These are phyloP conservation scores for Mycalesis mineus DNA, from an alignment of 2,888 invertebrate species.

Conservation along the genomic window DNA sequence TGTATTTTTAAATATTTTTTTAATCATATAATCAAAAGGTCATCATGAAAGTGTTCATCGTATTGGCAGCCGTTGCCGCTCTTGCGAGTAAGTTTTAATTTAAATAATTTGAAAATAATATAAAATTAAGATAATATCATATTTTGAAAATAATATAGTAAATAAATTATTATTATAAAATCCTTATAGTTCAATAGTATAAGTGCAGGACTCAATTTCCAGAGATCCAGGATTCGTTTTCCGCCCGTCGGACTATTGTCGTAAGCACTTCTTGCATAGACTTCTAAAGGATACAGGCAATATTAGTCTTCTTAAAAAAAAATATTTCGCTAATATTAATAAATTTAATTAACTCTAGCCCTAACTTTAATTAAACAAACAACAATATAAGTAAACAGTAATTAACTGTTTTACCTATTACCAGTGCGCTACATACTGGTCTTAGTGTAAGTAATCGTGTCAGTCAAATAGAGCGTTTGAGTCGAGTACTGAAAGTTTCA, in stretches of 20 bases:
- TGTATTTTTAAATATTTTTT: constrained; percentile 48
- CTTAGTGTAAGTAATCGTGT: not conserved
- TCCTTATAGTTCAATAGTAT: no score
- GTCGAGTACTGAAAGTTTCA: not conserved
- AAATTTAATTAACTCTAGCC: no score
- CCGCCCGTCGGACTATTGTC: no score
- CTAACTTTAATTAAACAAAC: no score
- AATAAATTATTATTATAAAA: no score
- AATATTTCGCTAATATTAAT: no score
- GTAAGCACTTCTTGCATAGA: no score
- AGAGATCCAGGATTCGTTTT: no score
- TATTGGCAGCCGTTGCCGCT: constrained; percentile 64
- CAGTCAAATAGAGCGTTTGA: not conserved
- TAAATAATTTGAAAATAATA: not conserved
- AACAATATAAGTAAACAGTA: no score
- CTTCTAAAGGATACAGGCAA: no score
- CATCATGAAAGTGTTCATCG: constrained; percentile 77
- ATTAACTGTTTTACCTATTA: not conserved
- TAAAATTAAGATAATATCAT: not conserved
- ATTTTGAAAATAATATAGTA: not conserved
- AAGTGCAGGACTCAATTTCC: no score
- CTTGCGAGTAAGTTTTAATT: constrained; percentile 63
- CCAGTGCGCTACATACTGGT: not conserved
- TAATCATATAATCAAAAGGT: constrained; percentile 55
- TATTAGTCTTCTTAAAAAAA: no score